A percentile compares a stretch with the other conserved stretches of the same genome.
phyloP scores from a whole-genome alignment of 1,140 invertebrate species.

The Nebria ingens region DNA sequence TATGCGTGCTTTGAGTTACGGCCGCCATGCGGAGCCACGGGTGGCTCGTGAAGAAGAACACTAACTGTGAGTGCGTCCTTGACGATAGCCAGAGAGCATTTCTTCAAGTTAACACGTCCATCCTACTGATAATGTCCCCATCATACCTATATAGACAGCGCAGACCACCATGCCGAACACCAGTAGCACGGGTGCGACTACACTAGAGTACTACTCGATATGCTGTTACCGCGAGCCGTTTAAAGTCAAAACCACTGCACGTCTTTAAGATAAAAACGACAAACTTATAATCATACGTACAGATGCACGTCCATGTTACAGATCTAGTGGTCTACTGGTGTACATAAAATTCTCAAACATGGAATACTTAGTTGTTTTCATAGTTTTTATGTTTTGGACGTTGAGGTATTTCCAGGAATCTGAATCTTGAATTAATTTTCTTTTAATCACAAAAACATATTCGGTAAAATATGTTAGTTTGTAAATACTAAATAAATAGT shows the following conservation, averaged over 20 bases:
- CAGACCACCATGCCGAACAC: background rate
- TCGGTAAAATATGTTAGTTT: no score
- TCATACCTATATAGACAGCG: background rate
- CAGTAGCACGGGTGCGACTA: background rate
- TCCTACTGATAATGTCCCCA: background rate
- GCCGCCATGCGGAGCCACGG: background rate
- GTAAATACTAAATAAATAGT: no score
- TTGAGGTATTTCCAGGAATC: background rate
- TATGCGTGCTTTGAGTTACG: background rate
- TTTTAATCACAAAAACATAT: no score
- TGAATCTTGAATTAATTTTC: no score
- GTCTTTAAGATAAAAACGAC: background rate
- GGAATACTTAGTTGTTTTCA: background rate
- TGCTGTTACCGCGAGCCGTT: background rate
- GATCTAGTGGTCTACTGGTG: background rate
- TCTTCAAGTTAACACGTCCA: background rate
- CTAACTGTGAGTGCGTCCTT: background rate
- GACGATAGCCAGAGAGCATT: background rate
- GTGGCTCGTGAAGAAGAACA: background rate
- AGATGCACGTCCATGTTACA: background rate
- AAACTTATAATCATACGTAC: background rate
- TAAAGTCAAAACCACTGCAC: slow-evolving; percentile 9
- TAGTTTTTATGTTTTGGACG: no score
- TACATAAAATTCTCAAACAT: background rate
- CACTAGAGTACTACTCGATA: background rate